phyloP scores from a whole-genome alignment of 2,797 vertebrate species.

The Nannoperca australis region DNA sequence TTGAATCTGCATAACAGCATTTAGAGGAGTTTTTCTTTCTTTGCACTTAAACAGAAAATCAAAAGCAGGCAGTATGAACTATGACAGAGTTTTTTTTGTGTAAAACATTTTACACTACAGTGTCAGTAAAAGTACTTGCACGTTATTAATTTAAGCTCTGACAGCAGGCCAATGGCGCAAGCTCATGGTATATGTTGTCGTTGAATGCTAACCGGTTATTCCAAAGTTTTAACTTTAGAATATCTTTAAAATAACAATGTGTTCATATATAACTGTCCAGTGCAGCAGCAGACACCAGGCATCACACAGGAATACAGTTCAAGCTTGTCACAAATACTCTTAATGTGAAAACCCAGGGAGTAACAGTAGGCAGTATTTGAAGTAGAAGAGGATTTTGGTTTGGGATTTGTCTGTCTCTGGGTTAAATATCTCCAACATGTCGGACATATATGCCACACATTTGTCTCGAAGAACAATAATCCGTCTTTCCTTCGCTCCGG shows the following conservation, averaged over 20 bases:
- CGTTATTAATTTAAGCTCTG: neutral
- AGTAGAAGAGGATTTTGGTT: neutral
- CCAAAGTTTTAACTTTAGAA: neutral
- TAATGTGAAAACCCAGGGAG: neutral
- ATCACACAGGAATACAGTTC: too few species aligned
- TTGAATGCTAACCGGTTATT: neutral
- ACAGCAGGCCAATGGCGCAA: neutral
- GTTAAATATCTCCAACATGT: neutral
- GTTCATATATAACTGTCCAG: neutral
- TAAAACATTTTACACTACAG: too few species aligned
- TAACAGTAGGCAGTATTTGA: neutral
- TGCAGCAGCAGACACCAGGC: neutral
- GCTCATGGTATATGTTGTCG: neutral
- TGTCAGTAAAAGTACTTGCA: neutral
- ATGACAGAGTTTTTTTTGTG: neutral
- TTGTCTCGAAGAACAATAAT: too few species aligned
- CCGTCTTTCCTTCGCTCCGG: neutral
- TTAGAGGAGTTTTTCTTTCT: neutral
- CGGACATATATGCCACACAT: neutral
- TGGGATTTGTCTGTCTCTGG: neutral
- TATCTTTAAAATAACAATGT: neutral
- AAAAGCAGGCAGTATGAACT: neutral
- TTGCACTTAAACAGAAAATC: neutral
- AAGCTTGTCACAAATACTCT: neutral
- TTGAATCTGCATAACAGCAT: neutral